Base-by-base conservation (phyloP, 1,140 invertebrate species). In the Meloidogyne hapla region DNA sequence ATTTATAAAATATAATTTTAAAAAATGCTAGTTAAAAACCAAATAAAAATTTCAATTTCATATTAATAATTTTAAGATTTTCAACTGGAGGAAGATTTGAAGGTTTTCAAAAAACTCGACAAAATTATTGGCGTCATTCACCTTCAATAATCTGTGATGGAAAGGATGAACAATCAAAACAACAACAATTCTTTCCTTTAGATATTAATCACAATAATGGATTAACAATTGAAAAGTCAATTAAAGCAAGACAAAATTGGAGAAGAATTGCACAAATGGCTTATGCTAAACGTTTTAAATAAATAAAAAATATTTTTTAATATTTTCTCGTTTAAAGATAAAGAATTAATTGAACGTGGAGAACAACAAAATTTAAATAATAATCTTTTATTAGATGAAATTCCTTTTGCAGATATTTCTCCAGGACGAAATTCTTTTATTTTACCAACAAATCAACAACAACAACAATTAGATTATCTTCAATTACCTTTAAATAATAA, bases 171-270 rank as follows among this genome's bases (percentile, higher is more conserved):
- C n/a, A n/a, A n/a, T n/a, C n/a, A n/a, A n/a, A n/a, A n/a, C 48
- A 56, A 56, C 48, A 56, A 56, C n/a, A 4, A n/a, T 56, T 56
- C n/a, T 56, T 56, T 56, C 18, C 48, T n/a, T 56, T 56, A 56
- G 61, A 42, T 21, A 65, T 23, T 62, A 79, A 33, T 38, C 67
- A 62, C 18, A 64, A 66, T 69, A 40, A 62, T 42, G 23, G 63
- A n/a, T 38, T 67, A 23, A 67, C 71, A n/a, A 33, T 38, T n/a
- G 38, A 67, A 69, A 62, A 64, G n/a, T 76, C 81, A n/a, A 76
- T 71, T 25, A 38, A 42, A 23, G 82, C 83, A 56, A 65, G 81
- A 25, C 74, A 80, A 15, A 83, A 85, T 66, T 83, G 82, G 82
- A 79, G 67, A 48, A 62, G 81, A 33, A 70, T 83, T 28, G 83